Percentiles rank a stretch among this genome's conserved stretches.
Evolutionary conservation across 2,888 invertebrate genomes (phyloP).

Genomic region (Iselma pallidipennis): DNA sequence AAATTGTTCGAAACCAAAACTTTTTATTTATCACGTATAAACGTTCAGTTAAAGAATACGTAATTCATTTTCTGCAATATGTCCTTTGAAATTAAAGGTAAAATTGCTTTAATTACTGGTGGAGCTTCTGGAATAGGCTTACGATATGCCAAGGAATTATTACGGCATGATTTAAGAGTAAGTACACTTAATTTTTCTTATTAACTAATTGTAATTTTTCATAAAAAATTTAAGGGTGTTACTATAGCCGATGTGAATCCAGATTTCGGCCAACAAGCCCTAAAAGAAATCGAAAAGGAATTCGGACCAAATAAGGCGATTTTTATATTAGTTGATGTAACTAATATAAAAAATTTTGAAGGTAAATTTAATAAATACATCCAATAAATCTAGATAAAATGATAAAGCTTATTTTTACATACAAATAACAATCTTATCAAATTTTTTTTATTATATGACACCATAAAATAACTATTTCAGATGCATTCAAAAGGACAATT

Average conservation of each 20-base stretch:
- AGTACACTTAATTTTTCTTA: constrained; percentile 66
- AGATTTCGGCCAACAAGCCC: constrained; percentile 60
- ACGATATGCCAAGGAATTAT: constrained; percentile 68
- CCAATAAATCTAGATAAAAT: not conserved
- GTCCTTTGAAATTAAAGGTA: constrained; percentile 55
- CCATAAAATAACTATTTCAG: constrained; percentile 38
- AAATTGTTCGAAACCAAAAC: too few species aligned
- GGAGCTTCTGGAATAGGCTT: constrained; percentile 74
- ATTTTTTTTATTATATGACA: not conserved
- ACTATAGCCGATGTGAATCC: constrained; percentile 74
- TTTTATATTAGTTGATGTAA: too few species aligned
- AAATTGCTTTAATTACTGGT: constrained; percentile 73
- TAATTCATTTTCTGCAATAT: not conserved
- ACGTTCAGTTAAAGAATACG: constrained; percentile 5
- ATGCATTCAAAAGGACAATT: constrained; percentile 55
- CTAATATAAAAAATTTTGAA: too few species aligned
- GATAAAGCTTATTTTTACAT: not conserved
- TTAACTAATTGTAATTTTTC: constrained; percentile 65
- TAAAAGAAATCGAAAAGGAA: too few species aligned
- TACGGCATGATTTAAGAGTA: constrained; percentile 71
- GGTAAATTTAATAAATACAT: too few species aligned
- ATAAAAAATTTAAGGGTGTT: constrained; percentile 68
- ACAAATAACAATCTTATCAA: not conserved
- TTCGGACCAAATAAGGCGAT: too few species aligned
- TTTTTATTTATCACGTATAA: constrained; percentile 1